Percentiles rank a stretch among this genome's conserved stretches.
phyloP scores from a whole-genome alignment of 92 coral and sea anemone species.

The Palythoa grandis region DNA sequence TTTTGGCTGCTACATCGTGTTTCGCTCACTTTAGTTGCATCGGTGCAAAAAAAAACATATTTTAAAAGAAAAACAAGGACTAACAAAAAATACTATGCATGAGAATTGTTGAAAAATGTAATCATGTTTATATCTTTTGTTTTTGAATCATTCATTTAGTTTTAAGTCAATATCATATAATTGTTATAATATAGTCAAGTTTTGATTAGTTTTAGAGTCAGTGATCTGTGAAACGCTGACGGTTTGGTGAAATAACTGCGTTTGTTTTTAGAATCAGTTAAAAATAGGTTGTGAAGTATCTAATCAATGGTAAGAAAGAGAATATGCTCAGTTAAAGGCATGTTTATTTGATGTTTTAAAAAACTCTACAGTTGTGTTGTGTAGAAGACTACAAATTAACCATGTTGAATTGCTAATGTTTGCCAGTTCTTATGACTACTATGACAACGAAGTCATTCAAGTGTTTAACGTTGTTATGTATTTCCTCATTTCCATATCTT shows the following conservation, averaged over 20 bases:
- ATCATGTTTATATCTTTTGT: no score
- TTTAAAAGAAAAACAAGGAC: no score
- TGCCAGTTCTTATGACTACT: background rate
- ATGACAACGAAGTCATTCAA: conserved; percentile 22
- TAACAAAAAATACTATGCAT: no score
- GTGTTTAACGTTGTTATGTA: background rate
- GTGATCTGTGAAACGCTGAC: background rate
- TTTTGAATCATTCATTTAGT: no score
- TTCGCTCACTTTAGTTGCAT: no score
- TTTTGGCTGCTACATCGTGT: no score
- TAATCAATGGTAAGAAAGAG: background rate
- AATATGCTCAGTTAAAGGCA: background rate
- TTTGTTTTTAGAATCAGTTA: background rate
- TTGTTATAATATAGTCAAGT: no score
- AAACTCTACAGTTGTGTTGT: background rate
- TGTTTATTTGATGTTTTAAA: background rate
- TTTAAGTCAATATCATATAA: no score
- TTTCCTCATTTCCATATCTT: background rate
- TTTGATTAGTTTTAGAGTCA: background rate
- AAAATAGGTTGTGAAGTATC: background rate
- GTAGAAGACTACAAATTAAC: background rate
- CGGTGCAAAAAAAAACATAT: no score
- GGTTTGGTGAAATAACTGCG: background rate
- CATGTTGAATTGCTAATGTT: conserved; percentile 14
- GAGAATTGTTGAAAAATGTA: no score